phyloP scores from a whole-genome alignment of 2,888 invertebrate species.

The Cerceris ruficornis region DNA sequence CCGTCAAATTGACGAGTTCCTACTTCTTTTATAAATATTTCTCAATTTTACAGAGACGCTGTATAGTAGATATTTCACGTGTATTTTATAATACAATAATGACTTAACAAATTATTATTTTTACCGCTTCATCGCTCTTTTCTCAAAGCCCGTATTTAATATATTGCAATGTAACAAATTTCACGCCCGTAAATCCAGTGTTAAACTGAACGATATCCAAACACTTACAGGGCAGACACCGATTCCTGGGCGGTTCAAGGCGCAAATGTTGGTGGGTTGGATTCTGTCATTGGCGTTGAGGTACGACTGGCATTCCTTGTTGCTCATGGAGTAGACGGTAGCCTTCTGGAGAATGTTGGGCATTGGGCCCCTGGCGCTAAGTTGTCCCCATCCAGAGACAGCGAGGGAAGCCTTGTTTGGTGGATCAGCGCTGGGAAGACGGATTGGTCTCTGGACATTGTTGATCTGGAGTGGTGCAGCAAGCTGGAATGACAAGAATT shows the following conservation, averaged over 20 bases:
- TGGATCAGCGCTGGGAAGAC: neutral
- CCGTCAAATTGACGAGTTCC: too few species aligned
- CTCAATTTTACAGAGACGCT: too few species aligned
- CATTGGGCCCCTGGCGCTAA: neutral
- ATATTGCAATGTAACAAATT: too few species aligned
- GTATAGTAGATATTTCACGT: too few species aligned
- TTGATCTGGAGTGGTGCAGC: neutral
- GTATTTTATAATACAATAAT: too few species aligned
- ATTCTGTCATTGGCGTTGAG: too few species aligned
- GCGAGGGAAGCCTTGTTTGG: neutral
- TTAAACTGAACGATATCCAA: neutral
- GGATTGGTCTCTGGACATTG: conserved; percentile 6
- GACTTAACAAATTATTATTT: too few species aligned
- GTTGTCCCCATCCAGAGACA: conserved; percentile 10
- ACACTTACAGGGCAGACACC: conserved; percentile 4
- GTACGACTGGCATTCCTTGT: neutral
- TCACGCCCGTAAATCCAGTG: neutral
- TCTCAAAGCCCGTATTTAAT: too few species aligned
- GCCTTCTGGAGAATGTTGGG: conserved; percentile 2
- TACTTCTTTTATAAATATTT: too few species aligned
- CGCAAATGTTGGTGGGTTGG: neutral
- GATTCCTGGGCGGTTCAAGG: neutral
- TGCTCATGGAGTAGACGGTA: neutral
- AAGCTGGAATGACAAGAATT: neutral
- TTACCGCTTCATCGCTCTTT: too few species aligned